Conservation (phyloP, 2,113 vertebrate genomes). For the Heterocephalus glaber region DNA sequence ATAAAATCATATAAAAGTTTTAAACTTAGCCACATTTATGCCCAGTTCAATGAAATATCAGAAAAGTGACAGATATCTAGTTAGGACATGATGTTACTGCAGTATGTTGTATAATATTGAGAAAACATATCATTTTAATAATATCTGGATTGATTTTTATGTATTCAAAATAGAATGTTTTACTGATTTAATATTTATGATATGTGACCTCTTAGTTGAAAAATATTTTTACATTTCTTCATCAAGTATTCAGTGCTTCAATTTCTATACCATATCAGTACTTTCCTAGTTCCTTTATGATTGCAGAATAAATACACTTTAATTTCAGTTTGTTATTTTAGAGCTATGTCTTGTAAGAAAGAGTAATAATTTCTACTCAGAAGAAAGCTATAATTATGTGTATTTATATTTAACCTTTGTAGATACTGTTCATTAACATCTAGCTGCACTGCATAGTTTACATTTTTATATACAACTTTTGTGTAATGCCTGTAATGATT, state of each 20-base stretch:
- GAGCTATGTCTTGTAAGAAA: constrained; percentile 65
- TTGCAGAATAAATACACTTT: constrained; percentile 77
- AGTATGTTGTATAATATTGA: neutral
- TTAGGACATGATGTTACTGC: neutral
- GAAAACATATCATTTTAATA: neutral
- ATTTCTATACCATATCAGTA: constrained; percentile 68
- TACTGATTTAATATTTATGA: neutral
- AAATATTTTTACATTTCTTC: neutral
- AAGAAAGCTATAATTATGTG: constrained; percentile 82
- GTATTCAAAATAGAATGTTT: neutral
- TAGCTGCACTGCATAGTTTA: constrained; percentile 72
- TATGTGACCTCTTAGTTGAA: neutral
- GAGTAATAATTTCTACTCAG: constrained; percentile 81
- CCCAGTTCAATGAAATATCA: neutral
- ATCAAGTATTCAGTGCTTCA: constrained; percentile 64
- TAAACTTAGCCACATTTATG: neutral
- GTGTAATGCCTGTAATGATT: constrained; percentile 73
- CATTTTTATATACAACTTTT: constrained; percentile 77
- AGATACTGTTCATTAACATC: constrained; percentile 81
- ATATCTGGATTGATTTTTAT: neutral
- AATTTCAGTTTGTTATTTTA: constrained; percentile 80
- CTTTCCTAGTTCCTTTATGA: constrained; percentile 68
- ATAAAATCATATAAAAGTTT: neutral
- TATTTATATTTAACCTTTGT: constrained; percentile 86
- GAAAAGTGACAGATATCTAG: neutral